phyloP scores from a whole-genome alignment of 1,140 invertebrate species.

The Anadara kagoshimensis region DNA sequence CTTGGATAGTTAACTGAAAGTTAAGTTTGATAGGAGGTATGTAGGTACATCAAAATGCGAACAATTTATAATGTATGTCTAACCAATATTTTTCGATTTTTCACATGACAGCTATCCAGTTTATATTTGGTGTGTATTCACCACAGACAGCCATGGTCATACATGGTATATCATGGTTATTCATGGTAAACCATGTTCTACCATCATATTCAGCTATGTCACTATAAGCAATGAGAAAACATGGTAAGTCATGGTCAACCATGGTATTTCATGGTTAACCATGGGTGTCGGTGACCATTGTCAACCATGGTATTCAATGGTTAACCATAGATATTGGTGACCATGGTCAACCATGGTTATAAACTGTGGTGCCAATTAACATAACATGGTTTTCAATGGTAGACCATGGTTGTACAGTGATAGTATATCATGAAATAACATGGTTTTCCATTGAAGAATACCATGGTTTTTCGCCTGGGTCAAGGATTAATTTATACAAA shows the following conservation, averaged over 20 bases:
- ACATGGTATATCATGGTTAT: background rate
- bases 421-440: too few species aligned
- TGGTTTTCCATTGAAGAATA: too few species aligned
- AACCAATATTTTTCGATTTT: conserved; percentile 8
- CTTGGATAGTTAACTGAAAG: conserved; percentile 11
- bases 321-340: background rate
- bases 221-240: conserved; percentile 1
- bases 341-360: conserved; percentile 1
- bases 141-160: background rate
- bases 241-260: background rate
- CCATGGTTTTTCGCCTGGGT: too few species aligned
- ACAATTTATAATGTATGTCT: conserved; percentile 9
- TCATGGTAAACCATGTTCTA: conserved; percentile 5
- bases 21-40: conserved; percentile 9
- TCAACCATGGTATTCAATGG: too few species aligned
- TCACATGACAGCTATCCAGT: conserved; percentile 4
- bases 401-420: too few species aligned
- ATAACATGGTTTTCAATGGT: too few species aligned
- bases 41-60: conserved; percentile 4
- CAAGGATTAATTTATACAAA: too few species aligned
- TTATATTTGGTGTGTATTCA: conserved; percentile 5
- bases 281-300: too few species aligned
- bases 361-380: conserved; percentile 4
- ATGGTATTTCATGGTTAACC: too few species aligned
- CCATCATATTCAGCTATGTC: conserved; percentile 7